Conservation (phyloP, 2,888 invertebrate genomes). For the Nebria brevicollis region DNA sequence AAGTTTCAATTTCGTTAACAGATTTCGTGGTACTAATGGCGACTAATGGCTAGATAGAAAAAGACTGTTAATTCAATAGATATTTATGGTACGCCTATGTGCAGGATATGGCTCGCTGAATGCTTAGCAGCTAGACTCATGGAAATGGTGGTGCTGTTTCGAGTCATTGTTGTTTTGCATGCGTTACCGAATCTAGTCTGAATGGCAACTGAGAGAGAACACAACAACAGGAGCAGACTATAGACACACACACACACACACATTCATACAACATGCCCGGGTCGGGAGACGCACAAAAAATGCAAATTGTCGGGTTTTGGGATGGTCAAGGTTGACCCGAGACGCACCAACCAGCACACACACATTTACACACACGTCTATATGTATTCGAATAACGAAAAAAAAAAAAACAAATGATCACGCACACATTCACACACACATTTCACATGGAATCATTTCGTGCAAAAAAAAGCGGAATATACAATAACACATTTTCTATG, state of each 20-base stretch:
- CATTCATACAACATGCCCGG: not conserved
- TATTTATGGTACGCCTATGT: not conserved
- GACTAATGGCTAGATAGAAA: not conserved
- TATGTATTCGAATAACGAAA: not conserved
- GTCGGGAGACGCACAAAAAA: constrained; percentile 57
- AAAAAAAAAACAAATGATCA: not conserved
- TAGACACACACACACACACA: not conserved
- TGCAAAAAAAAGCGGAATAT: not conserved
- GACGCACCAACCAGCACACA: constrained; percentile 25
- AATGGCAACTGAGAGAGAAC: constrained; percentile 4
- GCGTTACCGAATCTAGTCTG: constrained; percentile 19
- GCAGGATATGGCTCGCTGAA: constrained; percentile 4
- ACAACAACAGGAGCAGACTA: not conserved
- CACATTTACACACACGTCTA: not conserved
- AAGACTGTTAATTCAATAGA: not conserved
- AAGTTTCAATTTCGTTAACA: no score
- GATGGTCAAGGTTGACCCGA: constrained; percentile 55
- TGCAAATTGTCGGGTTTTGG: constrained; percentile 55
- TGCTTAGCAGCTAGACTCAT: constrained; percentile 10
- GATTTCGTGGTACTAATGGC: not conserved
- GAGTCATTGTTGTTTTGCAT: constrained; percentile 19
- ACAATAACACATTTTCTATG: not conserved
- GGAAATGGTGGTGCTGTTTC: not conserved
- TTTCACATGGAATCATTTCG: not conserved
- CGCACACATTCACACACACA: constrained; percentile 17